Evolutionary conservation across 2,888 invertebrate species (phyloP), one percentile per base, ranked within the genome.

Genomic region (Keiferia lycopersicella): DNA sequence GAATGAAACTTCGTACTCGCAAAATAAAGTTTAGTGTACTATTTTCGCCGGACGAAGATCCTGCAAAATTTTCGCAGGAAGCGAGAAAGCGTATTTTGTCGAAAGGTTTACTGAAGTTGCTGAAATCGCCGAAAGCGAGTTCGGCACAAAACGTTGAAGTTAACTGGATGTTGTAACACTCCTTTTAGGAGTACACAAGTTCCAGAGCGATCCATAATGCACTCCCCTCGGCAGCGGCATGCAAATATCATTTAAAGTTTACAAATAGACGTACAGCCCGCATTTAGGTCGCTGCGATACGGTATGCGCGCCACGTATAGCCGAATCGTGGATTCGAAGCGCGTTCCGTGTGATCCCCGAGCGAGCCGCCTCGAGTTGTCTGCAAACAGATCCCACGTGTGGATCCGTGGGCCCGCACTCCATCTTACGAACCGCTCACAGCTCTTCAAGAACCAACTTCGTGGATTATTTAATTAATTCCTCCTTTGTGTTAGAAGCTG

Each of bases 221-320:
- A 67, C 69, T 62, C 69, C 69, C 51, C 53, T 41, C 50, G 50
- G 61, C 48, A 56, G 38, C 59, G 62, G 65, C 72, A 72, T 67
- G 75, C 74, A 73, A 78, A 80, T 76, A 75, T 74, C 71, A 73
- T 77, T 78, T 73, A 74, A 75, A 71, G 73, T 73, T 73, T 79
- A 80, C 76, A 79, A 78, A 80, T 77, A 78, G 59, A 59, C 63
- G 62, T 30, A 51, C 56, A 41, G 62, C 62, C 59, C 60, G 66
- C 64, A 66, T 68, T 66, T 58, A 64, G 65, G 60, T 62, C 65
- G 65, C 34, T 2, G 66, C 66, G 67, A 68, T 74, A 69, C 64
- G 65, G 67, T 69, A 75, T 75, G 76, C 75, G 68, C 59, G 48
- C 53, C 65, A 65, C 66, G 72, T 68, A 70, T 48, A 60, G 38